phyloP scores from a whole-genome alignment of 2,113 vertebrate species.

The Forbesichthys agassizii region DNA sequence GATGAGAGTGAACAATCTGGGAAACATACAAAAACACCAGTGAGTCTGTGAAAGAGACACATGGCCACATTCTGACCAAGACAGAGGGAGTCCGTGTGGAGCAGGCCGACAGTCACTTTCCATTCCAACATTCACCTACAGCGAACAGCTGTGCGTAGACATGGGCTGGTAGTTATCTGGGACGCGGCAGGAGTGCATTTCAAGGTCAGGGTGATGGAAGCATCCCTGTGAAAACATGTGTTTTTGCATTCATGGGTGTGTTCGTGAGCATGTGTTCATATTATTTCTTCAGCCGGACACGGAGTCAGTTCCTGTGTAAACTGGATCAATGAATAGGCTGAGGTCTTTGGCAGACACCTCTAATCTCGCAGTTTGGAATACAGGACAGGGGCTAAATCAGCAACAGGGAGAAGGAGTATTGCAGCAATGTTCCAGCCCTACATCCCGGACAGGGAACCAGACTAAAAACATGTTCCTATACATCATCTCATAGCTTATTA shows the following conservation, averaged over 20 bases:
- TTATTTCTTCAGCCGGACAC: slow-evolving; percentile 14
- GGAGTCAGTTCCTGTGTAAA: slow-evolving; percentile 11
- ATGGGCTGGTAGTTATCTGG: slow-evolving; percentile 51
- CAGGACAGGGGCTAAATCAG: slow-evolving; percentile 2
- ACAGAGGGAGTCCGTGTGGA: slow-evolving; percentile 59
- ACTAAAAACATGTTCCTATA: slow-evolving; percentile 35
- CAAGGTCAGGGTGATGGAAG: neutral
- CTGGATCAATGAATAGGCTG: slow-evolving; percentile 20
- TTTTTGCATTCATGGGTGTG: slow-evolving; percentile 21
- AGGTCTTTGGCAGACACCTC: slow-evolving; percentile 7
- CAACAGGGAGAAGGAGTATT: slow-evolving; percentile 34
- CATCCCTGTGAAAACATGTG: neutral
- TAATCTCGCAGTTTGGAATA: neutral
- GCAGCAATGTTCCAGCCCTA: too few relatives aligned
- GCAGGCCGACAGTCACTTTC: slow-evolving; percentile 54
- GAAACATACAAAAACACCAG: slow-evolving; percentile 56
- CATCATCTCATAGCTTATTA: slow-evolving; percentile 34
- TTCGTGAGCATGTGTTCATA: neutral
- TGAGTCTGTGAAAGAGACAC: slow-evolving; percentile 58
- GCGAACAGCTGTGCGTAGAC: slow-evolving; percentile 44
- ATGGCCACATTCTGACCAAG: slow-evolving; percentile 71
- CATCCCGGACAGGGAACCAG: slow-evolving; percentile 33
- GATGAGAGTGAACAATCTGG: slow-evolving; percentile 69
- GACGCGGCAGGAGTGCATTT: slow-evolving; percentile 24
- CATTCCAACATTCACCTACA: slow-evolving; percentile 41